These are phyloP conservation scores for Vireo altiloquus DNA, from an alignment of 2,113 vertebrate genomes.

Conservation along the genomic window DNA sequence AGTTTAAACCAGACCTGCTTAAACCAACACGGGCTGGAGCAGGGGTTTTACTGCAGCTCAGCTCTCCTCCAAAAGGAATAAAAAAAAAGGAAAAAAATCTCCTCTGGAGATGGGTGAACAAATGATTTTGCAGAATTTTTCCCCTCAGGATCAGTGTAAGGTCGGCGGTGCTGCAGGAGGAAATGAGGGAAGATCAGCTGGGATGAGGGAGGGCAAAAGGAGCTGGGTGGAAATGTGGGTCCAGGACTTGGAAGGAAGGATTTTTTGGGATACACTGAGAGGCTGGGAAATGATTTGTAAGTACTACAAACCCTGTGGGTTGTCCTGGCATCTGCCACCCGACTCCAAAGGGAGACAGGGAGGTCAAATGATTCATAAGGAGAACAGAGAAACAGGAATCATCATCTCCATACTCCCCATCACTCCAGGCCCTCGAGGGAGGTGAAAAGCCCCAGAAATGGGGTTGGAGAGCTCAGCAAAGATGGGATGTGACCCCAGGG, in stretches of 20 bases:
- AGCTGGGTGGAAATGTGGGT: rapidly evolving
- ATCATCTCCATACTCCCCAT: too few species aligned
- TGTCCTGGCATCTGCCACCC: background rate
- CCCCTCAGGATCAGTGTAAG: rapidly evolving
- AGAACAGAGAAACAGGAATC: background rate
- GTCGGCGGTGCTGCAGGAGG: rapidly evolving
- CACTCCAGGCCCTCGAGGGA: background rate
- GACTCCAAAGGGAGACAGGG: background rate
- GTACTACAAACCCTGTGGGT: background rate
- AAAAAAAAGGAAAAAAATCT: too few species aligned
- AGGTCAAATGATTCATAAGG: background rate
- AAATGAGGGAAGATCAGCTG: background rate
- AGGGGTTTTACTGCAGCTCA: background rate
- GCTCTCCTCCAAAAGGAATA: background rate
- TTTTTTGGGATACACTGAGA: background rate
- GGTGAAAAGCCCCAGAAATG: background rate
- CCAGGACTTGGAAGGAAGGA: rapidly evolving
- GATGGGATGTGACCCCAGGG: background rate
- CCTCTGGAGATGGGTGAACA: background rate
- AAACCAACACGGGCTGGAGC: background rate
- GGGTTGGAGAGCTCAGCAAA: background rate
- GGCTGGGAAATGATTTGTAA: background rate
- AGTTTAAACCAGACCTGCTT: background rate
- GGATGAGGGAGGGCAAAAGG: background rate
- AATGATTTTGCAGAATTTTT: background rate